phyloP scores from a whole-genome alignment of 2,113 vertebrate species.

The Platichthys stellatus region DNA sequence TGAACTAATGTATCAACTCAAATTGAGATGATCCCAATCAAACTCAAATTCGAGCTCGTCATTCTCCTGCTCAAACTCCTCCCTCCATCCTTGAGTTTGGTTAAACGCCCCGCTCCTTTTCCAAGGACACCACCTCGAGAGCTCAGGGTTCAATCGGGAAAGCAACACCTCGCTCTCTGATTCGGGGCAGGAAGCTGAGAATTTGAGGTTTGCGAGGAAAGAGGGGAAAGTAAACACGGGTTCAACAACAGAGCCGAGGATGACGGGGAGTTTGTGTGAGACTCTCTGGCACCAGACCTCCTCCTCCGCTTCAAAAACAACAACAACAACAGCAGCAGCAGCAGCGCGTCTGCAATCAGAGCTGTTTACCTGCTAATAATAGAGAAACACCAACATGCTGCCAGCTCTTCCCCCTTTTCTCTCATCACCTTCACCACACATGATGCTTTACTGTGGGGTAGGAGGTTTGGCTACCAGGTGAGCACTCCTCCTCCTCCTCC shows the following conservation, averaged over 20 bases:
- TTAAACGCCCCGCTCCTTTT: not conserved
- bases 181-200: constrained; percentile 46
- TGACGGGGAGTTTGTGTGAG: constrained; percentile 45
- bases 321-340: constrained; percentile 27
- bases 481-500: constrained; percentile 8
- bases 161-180: not conserved
- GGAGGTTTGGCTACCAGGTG: constrained; percentile 60
- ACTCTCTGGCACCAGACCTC: constrained; percentile 64
- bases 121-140: not conserved
- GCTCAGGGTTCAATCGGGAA: not conserved
- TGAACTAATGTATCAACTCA: too few species aligned
- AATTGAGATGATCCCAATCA: too few species aligned
- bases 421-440: constrained; percentile 47
- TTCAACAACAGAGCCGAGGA: constrained; percentile 31
- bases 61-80: not conserved
- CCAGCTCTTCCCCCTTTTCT: constrained; percentile 29
- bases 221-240: constrained; percentile 50
- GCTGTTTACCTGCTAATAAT: constrained; percentile 78
- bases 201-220: constrained; percentile 12
- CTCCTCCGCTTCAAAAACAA: constrained; percentile 30
- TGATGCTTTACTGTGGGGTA: constrained; percentile 24
- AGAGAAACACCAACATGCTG: constrained; percentile 45
- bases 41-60: not conserved
- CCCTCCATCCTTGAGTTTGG: not conserved
- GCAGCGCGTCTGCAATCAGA: constrained; percentile 55